Conservation (phyloP, 2,797 vertebrate species). For the Sus cebifrons region DNA sequence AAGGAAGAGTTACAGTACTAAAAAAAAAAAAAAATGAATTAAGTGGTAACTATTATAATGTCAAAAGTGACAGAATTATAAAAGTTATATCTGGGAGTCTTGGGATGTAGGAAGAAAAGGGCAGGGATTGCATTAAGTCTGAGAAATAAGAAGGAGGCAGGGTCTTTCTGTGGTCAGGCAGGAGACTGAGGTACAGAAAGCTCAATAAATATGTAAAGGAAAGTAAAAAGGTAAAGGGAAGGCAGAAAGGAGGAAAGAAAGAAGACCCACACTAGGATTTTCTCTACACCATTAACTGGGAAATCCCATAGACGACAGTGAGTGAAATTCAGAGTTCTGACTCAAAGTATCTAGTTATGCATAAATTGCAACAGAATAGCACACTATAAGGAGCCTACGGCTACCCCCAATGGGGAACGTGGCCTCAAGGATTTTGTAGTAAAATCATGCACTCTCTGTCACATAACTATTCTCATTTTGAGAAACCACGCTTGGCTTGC, state of each 20-base stretch:
- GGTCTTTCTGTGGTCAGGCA: background rate
- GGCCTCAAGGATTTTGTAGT: background rate
- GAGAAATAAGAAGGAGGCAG: slow-evolving; percentile 2
- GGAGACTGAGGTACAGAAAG: background rate
- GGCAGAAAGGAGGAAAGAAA: background rate
- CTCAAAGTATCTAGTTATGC: background rate
- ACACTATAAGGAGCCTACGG: background rate
- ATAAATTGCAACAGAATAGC: background rate
- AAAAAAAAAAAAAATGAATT: slow-evolving; percentile 69
- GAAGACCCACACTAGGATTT: background rate
- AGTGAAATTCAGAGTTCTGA: background rate
- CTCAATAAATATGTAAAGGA: background rate
- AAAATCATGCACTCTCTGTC: background rate
- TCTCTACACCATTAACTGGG: background rate
- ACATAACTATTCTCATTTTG: slow-evolving; percentile 19
- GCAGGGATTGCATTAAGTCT: slow-evolving; percentile 29
- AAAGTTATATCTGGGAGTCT: slow-evolving; percentile 62
- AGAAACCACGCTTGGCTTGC: slow-evolving; percentile 12
- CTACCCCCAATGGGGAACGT: background rate
- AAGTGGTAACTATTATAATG: slow-evolving; percentile 58
- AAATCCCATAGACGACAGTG: background rate
- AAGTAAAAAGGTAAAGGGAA: background rate
- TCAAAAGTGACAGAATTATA: slow-evolving; percentile 71
- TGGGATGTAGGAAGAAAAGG: slow-evolving; percentile 52
- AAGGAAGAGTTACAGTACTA: slow-evolving; percentile 48